phyloP scores from a whole-genome alignment of 2,113 vertebrate species.

The Perca flavescens region DNA sequence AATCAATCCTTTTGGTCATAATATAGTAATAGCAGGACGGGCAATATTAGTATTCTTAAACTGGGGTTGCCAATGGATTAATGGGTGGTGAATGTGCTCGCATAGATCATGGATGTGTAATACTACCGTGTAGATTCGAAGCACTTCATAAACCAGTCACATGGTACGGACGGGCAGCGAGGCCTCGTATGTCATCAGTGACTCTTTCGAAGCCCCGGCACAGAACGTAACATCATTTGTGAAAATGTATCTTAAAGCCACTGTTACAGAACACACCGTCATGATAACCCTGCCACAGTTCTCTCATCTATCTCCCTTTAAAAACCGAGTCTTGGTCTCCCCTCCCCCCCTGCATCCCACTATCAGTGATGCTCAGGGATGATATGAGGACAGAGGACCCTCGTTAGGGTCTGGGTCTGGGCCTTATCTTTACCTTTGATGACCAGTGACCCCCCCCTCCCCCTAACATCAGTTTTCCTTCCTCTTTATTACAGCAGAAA shows the following conservation, averaged over 20 bases:
- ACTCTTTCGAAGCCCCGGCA: no score
- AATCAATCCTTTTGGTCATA: no score
- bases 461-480: background rate
- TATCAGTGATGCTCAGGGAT: conserved; percentile 26
- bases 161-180: no score
- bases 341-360: conserved; percentile 3
- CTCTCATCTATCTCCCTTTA: background rate
- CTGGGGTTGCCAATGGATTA: no score
- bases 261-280: background rate
- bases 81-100: no score
- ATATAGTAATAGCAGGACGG: no score
- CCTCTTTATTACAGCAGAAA: background rate
- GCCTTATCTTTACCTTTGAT: conserved; percentile 32
- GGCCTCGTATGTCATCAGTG: no score
- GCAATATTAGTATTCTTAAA: no score
- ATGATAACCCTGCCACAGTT: background rate
- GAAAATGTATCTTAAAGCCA: background rate
- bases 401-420: background rate
- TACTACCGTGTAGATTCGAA: no score
- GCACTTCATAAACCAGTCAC: no score
- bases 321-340: background rate
- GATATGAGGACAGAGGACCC: conserved; percentile 31
- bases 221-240: no score
- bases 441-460: conserved; percentile 17
- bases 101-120: no score